Evolutionary conservation across 2,113 vertebrate genomes (phyloP).

Genomic region (Larimichthys crocea): DNA sequence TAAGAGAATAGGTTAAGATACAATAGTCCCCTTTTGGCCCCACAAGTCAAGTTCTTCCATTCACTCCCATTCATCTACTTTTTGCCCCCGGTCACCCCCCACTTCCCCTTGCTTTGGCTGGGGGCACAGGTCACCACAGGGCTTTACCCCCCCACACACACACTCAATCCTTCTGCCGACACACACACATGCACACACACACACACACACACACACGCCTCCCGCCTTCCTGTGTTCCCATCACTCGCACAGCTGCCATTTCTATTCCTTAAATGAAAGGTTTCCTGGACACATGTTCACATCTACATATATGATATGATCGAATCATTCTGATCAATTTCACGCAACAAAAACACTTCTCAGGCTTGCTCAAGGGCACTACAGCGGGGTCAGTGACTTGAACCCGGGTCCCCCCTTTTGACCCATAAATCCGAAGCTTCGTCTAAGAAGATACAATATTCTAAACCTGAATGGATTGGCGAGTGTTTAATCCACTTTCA

Average conservation of each 20-base stretch:
- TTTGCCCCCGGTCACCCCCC: constrained; percentile 67
- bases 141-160: constrained; percentile 65
- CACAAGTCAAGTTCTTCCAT: constrained; percentile 86
- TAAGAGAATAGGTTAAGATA: constrained; percentile 73
- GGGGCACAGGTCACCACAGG: constrained; percentile 82
- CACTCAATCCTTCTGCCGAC: constrained; percentile 52
- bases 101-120: constrained; percentile 82
- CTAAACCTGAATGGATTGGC: not conserved
- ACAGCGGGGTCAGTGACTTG: not conserved
- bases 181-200: constrained; percentile 37
- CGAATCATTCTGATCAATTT: not conserved
- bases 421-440: not conserved
- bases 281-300: constrained; percentile 22
- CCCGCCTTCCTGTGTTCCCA: constrained; percentile 60
- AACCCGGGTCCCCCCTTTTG: not conserved
- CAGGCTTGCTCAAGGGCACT: not conserved
- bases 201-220: constrained; percentile 40
- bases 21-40: constrained; percentile 80
- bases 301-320: not conserved
- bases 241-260: constrained; percentile 66
- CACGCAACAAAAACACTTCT: not conserved
- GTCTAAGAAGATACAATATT: not conserved
- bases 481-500: not conserved
- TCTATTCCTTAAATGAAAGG: constrained; percentile 31
- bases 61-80: constrained; percentile 74